Evolutionary conservation across 1,140 invertebrate genomes (phyloP).

Genomic region (Nebria ingens): DNA sequence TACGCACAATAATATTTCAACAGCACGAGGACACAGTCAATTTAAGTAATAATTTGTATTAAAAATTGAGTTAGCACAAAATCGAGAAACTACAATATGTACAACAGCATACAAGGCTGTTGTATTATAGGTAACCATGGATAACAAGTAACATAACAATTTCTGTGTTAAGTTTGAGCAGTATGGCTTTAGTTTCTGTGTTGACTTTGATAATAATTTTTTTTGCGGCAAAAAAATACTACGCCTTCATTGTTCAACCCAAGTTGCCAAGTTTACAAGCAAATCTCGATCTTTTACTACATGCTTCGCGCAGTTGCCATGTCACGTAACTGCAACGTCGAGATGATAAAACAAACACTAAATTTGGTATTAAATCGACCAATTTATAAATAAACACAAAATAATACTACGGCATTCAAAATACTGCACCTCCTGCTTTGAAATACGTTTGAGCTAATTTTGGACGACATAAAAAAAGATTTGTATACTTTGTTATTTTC

Average conservation of each 20-base stretch:
- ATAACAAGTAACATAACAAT: too few relatives aligned
- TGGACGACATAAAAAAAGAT: conserved; percentile 18
- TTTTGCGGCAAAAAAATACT: background rate
- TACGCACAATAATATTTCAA: too few relatives aligned
- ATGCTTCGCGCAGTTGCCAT: conserved; percentile 31
- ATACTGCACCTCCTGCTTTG: conserved; percentile 23
- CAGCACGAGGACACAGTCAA: too few relatives aligned
- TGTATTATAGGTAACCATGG: too few relatives aligned
- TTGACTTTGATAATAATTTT: background rate
- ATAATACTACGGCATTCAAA: background rate
- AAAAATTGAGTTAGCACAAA: too few relatives aligned
- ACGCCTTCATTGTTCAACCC: conserved; percentile 4
- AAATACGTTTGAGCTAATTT: conserved; percentile 25
- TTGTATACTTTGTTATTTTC: conserved; percentile 2
- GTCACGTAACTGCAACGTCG: conserved; percentile 32
- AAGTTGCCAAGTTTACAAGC: conserved; percentile 17
- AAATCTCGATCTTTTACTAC: conserved; percentile 25
- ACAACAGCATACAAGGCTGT: too few relatives aligned
- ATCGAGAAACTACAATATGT: too few relatives aligned
- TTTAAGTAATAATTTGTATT: too few relatives aligned
- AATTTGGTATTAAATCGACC: conserved; percentile 25
- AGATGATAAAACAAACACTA: conserved; percentile 29
- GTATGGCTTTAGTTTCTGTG: too few relatives aligned
- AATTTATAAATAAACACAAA: conserved; percentile 6
- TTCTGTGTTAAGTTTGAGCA: too few relatives aligned